Conservation (phyloP, 2,797 vertebrate species). For the Sebastes itinus region DNA sequence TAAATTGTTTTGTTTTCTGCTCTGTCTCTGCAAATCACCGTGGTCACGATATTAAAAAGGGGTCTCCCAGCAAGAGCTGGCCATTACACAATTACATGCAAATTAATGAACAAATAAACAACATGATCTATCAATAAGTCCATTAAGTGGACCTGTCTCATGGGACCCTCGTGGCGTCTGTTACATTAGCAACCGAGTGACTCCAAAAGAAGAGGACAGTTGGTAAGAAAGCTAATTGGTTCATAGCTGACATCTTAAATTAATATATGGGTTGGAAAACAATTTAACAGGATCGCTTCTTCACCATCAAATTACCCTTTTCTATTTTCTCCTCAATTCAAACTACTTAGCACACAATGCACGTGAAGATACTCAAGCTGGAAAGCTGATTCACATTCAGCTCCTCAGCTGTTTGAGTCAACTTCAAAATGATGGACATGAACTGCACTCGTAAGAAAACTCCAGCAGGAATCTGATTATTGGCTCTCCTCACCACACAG, state of each 20-base stretch:
- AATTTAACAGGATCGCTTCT: slow-evolving; percentile 28
- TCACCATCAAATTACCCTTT: slow-evolving; percentile 16
- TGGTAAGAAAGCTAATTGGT: slow-evolving; percentile 40
- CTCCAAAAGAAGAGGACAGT: slow-evolving; percentile 17
- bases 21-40: slow-evolving; percentile 12
- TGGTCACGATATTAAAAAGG: slow-evolving; percentile 15
- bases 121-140: slow-evolving; percentile 56
- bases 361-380: not conserved
- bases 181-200: slow-evolving; percentile 5
- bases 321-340: slow-evolving; percentile 4
- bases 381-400: slow-evolving; percentile 29
- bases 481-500: not conserved
- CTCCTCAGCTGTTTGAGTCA: not conserved
- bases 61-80: slow-evolving; percentile 19
- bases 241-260: slow-evolving; percentile 38
- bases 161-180: slow-evolving; percentile 4
- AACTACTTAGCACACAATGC: not conserved
- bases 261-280: slow-evolving; percentile 26
- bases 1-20: slow-evolving; percentile 19
- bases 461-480: not conserved
- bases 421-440: slow-evolving; percentile 11
- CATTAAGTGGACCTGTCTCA: slow-evolving; percentile 43
- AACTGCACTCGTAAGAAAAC: not conserved
- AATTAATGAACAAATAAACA: slow-evolving; percentile 70
- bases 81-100: slow-evolving; percentile 58